Base-by-base conservation (phyloP, 2,888 invertebrate species). In the Pollenia amentaria region DNA sequence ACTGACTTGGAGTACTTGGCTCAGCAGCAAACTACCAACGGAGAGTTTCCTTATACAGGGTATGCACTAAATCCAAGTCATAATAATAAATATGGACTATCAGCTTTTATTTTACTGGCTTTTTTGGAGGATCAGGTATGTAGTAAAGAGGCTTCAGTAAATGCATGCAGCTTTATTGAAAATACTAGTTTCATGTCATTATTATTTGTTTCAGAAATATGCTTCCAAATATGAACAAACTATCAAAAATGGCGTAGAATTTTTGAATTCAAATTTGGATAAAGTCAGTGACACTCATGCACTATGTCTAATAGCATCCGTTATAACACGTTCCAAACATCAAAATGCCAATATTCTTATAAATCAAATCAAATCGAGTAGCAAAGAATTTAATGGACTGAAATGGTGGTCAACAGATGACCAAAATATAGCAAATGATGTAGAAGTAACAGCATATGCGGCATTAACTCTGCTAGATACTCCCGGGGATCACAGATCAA, bases 381-480 rank as follows among this genome's bases (percentile, higher is more conserved):
- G 57, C 94, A 8, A 94, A 94, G 53, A 64, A 38, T 11, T 42
- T 38, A 92, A 85, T 6, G 96, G 95, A 53, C 94, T 95, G 89
- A 95, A 96, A 89, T 97, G 97, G 96, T 98, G 98, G 98, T 95
- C 95, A 2, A 42, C 12, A 16, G 40, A 64, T 51, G 70, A 81
- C 46, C 95, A 46, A 1, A 75, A 83, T 96, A 0, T 96, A 0
- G 94, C 95, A 87, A 95, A 96, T 0, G 90, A 91, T 88, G 93
- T 98, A 7, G 97, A 97, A 92, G 97, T 97, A 89, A 98, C 98
- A 0, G 96, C 98, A 0, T 98, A 98, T 93, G 97, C 96, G 11
- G 94, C 98, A 77, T 94, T 98, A 77, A 95, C 97, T 0, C 89
- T 95, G 44, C 94, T 94, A 88, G 91, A 72, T 2, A 62, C 72